phyloP scores from a whole-genome alignment of 2,797 vertebrate species.

The Alcedo quadribrachys region DNA sequence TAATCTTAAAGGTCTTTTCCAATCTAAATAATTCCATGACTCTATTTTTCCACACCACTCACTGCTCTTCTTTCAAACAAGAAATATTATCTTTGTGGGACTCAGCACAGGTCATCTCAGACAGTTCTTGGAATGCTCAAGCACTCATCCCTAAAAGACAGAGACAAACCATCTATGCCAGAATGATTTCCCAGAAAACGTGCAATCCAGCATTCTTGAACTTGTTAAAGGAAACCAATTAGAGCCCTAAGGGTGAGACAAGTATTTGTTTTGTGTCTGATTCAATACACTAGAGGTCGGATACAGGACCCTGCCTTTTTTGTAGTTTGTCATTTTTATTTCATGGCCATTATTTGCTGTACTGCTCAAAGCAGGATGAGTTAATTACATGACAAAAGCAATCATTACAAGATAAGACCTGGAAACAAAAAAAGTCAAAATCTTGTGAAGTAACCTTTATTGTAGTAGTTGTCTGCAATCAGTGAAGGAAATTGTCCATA shows the following conservation, averaged over 20 bases:
- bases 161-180: neutral
- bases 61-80: neutral
- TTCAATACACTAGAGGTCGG: neutral
- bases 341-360: neutral
- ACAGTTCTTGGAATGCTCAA: neutral
- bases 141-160: neutral
- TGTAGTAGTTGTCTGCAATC: neutral
- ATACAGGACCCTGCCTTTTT: neutral
- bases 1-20: neutral
- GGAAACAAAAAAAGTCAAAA: neutral
- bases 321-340: neutral
- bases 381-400: neutral
- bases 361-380: neutral
- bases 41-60: neutral
- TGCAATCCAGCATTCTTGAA: neutral
- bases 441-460: neutral
- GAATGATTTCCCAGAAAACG: neutral
- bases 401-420: neutral
- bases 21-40: neutral
- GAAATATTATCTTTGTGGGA: neutral
- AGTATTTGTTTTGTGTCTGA: neutral
- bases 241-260: neutral
- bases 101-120: neutral
- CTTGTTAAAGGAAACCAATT: neutral
- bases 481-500: neutral